Percentiles rank a stretch among this genome's conserved stretches.
Evolutionary conservation across 2,888 invertebrate species (phyloP).

Genomic region (Drosophila infuscata): DNA sequence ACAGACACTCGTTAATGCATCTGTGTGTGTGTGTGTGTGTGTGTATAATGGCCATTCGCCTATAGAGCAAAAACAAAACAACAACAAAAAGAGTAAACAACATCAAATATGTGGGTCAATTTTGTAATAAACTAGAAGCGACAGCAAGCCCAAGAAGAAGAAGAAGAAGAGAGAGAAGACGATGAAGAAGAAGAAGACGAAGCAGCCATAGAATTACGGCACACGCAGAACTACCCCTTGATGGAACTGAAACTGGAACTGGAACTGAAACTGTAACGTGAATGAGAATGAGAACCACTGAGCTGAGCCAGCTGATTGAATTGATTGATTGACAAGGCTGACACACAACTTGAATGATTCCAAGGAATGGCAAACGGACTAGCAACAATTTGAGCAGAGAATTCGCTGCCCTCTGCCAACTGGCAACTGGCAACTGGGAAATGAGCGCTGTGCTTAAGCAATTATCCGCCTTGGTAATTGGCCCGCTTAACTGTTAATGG

Average conservation of each 20-base stretch:
- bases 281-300: conserved; percentile 2
- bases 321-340: conserved; percentile 48
- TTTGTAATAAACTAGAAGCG: conserved; percentile 77
- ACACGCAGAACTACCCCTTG: conserved; percentile 24
- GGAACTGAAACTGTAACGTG: conserved; percentile 1
- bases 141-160: conserved; percentile 30
- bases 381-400: not conserved
- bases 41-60: conserved; percentile 57
- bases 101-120: conserved; percentile 80
- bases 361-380: not conserved
- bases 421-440: not conserved
- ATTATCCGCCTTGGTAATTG: conserved; percentile 74
- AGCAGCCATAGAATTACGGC: conserved; percentile 62
- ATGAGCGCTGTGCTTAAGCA: conserved; percentile 36
- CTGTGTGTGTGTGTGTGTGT: conserved; percentile 38
- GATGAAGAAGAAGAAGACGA: conserved; percentile 12
- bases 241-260: conserved; percentile 9
- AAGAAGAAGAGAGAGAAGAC: not conserved
- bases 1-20: conserved; percentile 19
- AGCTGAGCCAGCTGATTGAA: conserved; percentile 53
- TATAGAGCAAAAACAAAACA: conserved; percentile 42
- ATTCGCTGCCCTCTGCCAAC: conserved; percentile 1
- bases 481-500: conserved; percentile 80
- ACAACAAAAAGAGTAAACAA: conserved; percentile 49
- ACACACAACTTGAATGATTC: conserved; percentile 40